These are phyloP conservation scores for Pangasius macronema DNA, from an alignment of 2,797 vertebrate species.

Conservation along the genomic window DNA sequence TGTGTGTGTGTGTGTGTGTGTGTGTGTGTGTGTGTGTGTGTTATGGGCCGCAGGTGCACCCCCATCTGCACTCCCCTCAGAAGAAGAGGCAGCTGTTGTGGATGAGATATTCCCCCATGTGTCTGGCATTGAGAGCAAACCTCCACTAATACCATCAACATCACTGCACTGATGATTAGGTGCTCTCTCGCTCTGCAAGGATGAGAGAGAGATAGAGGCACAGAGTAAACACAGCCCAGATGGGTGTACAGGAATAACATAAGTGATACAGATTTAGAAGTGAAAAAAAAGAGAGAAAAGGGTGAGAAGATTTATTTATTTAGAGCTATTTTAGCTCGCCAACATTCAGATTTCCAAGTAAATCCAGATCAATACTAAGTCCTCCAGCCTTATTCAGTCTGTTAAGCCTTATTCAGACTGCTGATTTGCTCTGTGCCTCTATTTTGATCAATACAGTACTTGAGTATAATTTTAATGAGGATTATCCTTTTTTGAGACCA, in stretches of 20 bases:
- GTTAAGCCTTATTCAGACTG: background rate
- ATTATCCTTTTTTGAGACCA: background rate
- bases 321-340: slow-evolving; percentile 5
- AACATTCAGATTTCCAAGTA: background rate
- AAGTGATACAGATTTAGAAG: slow-evolving; percentile 12
- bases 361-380: slow-evolving; percentile 13
- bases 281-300: background rate
- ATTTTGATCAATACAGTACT: background rate
- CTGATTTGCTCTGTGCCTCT: background rate
- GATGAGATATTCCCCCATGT: slow-evolving; percentile 56
- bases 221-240: slow-evolving; percentile 27
- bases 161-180: slow-evolving; percentile 50
- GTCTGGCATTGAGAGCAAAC: slow-evolving; percentile 46
- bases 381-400: background rate
- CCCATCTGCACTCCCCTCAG: slow-evolving; percentile 49
- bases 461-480: background rate
- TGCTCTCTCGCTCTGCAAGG: slow-evolving; percentile 25
- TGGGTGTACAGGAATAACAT: slow-evolving; percentile 19
- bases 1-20: slow-evolving; percentile 17
- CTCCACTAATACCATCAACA: slow-evolving; percentile 49
- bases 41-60: slow-evolving; percentile 46
- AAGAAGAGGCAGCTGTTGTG: slow-evolving; percentile 54
- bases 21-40: slow-evolving; percentile 23
- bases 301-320: background rate
- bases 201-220: background rate